phyloP scores from a whole-genome alignment of 2,113 vertebrate genomes.

The Ciconia stormi region DNA sequence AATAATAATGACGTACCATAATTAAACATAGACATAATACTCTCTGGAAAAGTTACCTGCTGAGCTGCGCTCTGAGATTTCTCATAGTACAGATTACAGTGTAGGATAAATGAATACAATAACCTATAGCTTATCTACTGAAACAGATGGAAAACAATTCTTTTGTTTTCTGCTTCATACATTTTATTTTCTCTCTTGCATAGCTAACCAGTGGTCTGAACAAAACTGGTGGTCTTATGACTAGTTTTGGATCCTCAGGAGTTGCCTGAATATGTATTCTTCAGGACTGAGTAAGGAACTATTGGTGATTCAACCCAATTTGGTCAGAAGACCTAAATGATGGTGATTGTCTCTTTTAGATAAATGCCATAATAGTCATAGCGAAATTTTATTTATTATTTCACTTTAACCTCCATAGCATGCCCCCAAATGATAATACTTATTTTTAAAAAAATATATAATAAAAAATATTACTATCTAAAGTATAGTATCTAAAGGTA shows the following conservation, averaged over 20 bases:
- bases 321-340: background rate
- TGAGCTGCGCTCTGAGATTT: background rate
- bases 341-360: background rate
- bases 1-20: background rate
- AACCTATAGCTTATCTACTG: background rate
- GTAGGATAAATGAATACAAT: background rate
- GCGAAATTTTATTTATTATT: background rate
- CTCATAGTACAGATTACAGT: background rate
- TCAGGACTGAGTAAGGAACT: background rate
- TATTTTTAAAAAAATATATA: background rate
- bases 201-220: background rate
- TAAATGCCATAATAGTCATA: background rate
- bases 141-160: background rate
- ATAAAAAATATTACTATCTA: accelerated
- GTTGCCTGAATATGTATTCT: background rate
- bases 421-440: background rate
- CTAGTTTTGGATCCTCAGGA: background rate
- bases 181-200: background rate
- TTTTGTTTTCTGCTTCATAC: background rate
- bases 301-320: background rate
- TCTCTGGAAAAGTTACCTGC: background rate
- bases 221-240: background rate
- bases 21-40: background rate
- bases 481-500: background rate
- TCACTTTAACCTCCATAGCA: background rate